Evolutionary conservation across 2,888 invertebrate species (phyloP), one percentile per base, ranked within the genome.

Genomic region (Scaptomyza caliginosa): DNA sequence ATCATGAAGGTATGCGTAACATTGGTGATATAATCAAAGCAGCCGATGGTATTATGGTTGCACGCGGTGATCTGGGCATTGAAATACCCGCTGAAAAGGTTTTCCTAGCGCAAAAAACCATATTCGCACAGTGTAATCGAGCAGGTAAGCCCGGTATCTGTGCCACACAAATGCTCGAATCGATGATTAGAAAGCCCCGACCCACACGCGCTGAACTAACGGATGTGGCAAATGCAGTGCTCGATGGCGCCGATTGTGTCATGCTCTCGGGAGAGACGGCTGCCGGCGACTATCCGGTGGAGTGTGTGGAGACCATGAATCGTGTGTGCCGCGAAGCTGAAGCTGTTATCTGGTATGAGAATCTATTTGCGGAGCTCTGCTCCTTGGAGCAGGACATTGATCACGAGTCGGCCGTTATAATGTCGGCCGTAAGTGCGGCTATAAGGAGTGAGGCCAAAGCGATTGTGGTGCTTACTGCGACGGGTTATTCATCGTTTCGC

Each of bases 181-280:
- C 98, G 0, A 99, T 99, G 99, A 95, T 98, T 17, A 96, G 96
- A 92, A 99, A 98, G 90, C 98, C 99, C 0, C 94, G 98, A 0
- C 96, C 99, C 0, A 99, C 99, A 0, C 94, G 99, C 86, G 99
- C 99, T 1, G 99, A 99, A 92, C 95, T 96, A 13, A 97, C 97
- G 0, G 98, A 98, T 92, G 99, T 99, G 0, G 99, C 99, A 52
- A 99, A 99, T 92, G 99, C 99, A 1, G 95, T 99, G 80, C 92
- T 99, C 36, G 99, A 99, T 91, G 98, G 99, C 1, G 98, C 98
- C 8, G 99, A 99, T 91, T 99, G 98, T 91, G 98, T 99, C 30
- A 99, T 99, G 99, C 92, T 99, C 89, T 98, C 98, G 0, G 99
- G 99, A 8, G 99, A 99, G 92, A 99, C 99, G 0, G 99, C 99